Base-by-base conservation (phyloP, 53 echinoderm and acorn worm genomes). In the Astropecten irregularis region DNA sequence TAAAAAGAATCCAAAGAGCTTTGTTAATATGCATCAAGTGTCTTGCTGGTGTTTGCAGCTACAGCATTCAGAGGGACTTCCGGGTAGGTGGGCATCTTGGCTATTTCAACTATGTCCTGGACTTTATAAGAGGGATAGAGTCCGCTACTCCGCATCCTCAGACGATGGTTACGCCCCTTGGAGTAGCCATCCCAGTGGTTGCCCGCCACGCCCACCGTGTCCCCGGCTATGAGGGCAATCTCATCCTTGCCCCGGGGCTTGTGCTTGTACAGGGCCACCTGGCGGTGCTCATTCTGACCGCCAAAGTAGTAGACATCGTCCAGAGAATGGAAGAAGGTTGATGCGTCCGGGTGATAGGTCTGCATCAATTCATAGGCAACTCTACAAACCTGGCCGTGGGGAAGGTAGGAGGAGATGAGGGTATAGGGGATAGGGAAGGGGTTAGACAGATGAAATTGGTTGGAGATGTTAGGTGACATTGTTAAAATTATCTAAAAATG, bases 151-250 rank as follows among this genome's bases (percentile, higher is more conserved):
- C 69, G 81, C 0, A 52, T 29, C 30, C 81, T 64, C 29, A 88
- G 26, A 26, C 90, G 84, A 11, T 85, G 67, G 56, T 95, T 95
- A 30, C 71, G 69, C 16, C 95, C 95, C 66, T 93, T 93, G 13
- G 95, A 95, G 34, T 90, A 95, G 26, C 95, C 95, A 38, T 95
- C 91, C 95, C 95, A 95, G 63, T 95, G 95, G 72, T 95, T 95
- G 46, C 95, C 95, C 9, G 95, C 95, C 10, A 95, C 92, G 23
- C 92, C 95, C 19, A 95, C 65, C 0, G 85, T 55, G 51, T 95
- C 95, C 1, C 95, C 95, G 0, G 92, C 88, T 29, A 42, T 50
- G 26, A 95, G 86, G 22, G 76, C 88, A 48, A 91, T 93, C 51
- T 95, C 95, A 18, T 86, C 69, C 22, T 73, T 14, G 15, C 69